Evolutionary conservation across 53 echinoderm and acorn worm species (phyloP).

Genomic region (Holothuria leucospilota): DNA sequence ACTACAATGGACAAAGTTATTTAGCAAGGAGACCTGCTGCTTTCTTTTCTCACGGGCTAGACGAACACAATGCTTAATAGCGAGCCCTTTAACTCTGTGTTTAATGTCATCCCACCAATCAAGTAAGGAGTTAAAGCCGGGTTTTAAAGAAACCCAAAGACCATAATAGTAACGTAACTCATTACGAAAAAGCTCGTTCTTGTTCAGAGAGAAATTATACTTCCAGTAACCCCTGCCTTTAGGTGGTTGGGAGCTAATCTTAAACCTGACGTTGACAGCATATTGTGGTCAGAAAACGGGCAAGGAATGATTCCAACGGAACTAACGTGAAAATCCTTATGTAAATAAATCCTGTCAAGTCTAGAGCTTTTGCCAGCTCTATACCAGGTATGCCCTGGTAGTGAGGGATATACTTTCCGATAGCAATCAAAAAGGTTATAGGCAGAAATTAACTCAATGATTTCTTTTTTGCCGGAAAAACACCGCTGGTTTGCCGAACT

Average conservation of each 20-base stretch:
- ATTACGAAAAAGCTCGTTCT: no score
- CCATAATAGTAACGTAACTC: slow-evolving; percentile 1
- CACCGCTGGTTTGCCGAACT: not conserved
- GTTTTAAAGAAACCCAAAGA: not conserved
- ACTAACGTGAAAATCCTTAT: not conserved
- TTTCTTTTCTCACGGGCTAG: not conserved
- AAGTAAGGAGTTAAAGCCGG: no score
- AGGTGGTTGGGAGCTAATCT: not conserved
- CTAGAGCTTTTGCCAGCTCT: not conserved
- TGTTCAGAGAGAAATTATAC: no score
- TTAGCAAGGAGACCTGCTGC: not conserved
- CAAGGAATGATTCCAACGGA: not conserved
- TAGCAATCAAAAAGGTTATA: slow-evolving; percentile 1
- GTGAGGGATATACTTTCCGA: not conserved
- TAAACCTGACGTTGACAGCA: not conserved
- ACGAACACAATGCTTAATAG: no score
- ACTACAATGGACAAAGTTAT: not conserved
- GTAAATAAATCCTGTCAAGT: slow-evolving; percentile 3
- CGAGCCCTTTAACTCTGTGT: no score
- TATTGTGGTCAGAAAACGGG: slow-evolving; percentile 6
- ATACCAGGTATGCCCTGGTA: not conserved
- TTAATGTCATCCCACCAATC: no score
- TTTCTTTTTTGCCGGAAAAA: not conserved
- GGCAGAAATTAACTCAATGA: not conserved
- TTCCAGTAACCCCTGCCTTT: not conserved